Evolutionary conservation across 2,797 vertebrate species (phyloP), one percentile per base, ranked within the genome.

Genomic region (Syncerus caffer): DNA sequence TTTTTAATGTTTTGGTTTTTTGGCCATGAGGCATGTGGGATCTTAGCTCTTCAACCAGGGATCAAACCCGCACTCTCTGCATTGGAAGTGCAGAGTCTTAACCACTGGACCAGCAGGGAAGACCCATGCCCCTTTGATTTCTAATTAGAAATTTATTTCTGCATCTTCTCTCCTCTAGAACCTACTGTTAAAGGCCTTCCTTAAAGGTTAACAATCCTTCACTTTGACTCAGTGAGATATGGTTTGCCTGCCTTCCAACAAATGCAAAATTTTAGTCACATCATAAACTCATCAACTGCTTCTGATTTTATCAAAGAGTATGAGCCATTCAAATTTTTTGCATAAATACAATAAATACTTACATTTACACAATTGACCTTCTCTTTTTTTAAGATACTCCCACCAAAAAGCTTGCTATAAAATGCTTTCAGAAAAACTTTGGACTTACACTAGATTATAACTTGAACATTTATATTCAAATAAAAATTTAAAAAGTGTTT

Each of bases 401-500:
- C 17, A 21, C 60, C 29, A 89, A 45, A 47, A 60, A 10, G 29
- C 50, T 78, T 38, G 53, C 2, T 84, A 93, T 19, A 90, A 86
- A 74, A 88, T 62, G 9, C n/a, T 94, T 88, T 80, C 60, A 76
- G 83, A 88, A 60, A 92, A 51, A 25, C 2, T 42, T 80, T 76
- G 27, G 57, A 74, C 29, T 82, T 95, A 92, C 29, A 21, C 34
- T 58, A 91, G 64, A n/a, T 89, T 85, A 47, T 31, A 95, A 34
- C 19, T 85, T 96, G 90, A 96, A 80, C 3, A 93, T 57, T 85
- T 55, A 76, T 58, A 83, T 76, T 83, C n/a, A 92, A 83, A 51
- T 31, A 62, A 90, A 84, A 85, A 13, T 74, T 74, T 79, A 27
- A 14, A 60, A 82, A 90, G 23, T 29, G 0, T 74, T 8, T 85